Evolutionary conservation across 2,113 vertebrate genomes (phyloP).

Genomic region (Hyperoodon ampullatus): DNA sequence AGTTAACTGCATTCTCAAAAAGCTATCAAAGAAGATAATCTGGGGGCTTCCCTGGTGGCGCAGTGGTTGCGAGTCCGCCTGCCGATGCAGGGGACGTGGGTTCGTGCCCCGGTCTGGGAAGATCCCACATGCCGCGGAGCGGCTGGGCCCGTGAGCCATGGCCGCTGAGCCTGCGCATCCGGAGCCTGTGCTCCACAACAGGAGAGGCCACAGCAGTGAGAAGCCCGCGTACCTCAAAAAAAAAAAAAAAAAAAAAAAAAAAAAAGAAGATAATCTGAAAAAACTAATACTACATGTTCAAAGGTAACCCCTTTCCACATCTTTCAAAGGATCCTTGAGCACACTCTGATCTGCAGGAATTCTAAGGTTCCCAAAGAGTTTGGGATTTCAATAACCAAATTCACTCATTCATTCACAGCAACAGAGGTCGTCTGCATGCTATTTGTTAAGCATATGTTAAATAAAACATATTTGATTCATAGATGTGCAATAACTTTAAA

Average conservation of each 20-base stretch:
- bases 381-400: background rate
- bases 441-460: background rate
- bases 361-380: background rate
- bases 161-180: too few species aligned
- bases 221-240: too few species aligned
- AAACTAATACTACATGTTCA: background rate
- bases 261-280: constrained; percentile 22
- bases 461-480: background rate
- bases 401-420: constrained; percentile 16
- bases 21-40: constrained; percentile 1
- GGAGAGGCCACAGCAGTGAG: too few species aligned
- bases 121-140: too few species aligned
- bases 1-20: constrained; percentile 1
- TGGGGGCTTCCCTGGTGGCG: too few species aligned
- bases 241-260: too few species aligned
- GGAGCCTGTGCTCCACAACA: too few species aligned
- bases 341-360: background rate
- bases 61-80: too few species aligned
- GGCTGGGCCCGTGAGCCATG: too few species aligned
- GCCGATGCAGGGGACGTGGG: too few species aligned
- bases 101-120: too few species aligned
- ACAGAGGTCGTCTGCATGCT: background rate
- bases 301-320: background rate
- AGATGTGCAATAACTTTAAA: background rate
- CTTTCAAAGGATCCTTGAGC: background rate